Percentiles rank a stretch among this genome's conserved stretches.
phyloP scores from a whole-genome alignment of 92 coral and sea anemone genomes.

The Scolanthus callimorphus region DNA sequence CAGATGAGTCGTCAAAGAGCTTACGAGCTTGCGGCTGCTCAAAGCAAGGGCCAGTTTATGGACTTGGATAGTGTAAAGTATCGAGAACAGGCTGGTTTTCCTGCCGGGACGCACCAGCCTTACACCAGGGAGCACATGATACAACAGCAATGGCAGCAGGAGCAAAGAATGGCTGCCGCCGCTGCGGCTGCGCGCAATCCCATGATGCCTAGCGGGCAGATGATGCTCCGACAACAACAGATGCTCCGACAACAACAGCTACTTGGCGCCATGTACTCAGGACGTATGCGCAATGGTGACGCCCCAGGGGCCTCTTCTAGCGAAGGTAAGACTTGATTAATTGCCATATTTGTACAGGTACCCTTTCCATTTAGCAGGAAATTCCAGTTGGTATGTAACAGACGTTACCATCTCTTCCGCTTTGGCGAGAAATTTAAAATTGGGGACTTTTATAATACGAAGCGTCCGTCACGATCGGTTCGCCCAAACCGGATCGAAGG shows the following conservation, averaged over 20 bases:
- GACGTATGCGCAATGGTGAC: slow-evolving; percentile 88
- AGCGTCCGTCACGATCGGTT: too few species aligned
- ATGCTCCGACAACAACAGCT: slow-evolving; percentile 84
- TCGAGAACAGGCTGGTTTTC: slow-evolving; percentile 49
- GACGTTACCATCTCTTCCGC: background rate
- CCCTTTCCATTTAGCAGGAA: too few species aligned
- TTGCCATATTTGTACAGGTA: too few species aligned
- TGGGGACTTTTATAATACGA: too few species aligned
- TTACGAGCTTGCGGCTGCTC: slow-evolving; percentile 36
- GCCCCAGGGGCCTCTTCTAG: slow-evolving; percentile 44
- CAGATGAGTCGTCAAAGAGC: slow-evolving; percentile 57
- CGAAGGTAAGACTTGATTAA: slow-evolving; percentile 77
- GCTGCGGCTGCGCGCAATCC: slow-evolving; percentile 53
- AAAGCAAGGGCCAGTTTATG: slow-evolving; percentile 66
- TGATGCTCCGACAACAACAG: slow-evolving; percentile 34
- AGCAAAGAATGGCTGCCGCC: slow-evolving; percentile 52
- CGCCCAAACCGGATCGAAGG: too few species aligned
- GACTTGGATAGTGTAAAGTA: slow-evolving; percentile 75
- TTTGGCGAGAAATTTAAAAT: too few species aligned
- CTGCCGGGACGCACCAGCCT: slow-evolving; percentile 20
- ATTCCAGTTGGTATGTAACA: too few species aligned
- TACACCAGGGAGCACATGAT: slow-evolving; percentile 55
- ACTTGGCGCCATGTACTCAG: slow-evolving; percentile 76
- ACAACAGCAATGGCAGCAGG: slow-evolving; percentile 38
- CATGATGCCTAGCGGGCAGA: slow-evolving; percentile 62